These are phyloP conservation scores for Coracias cyanogaster DNA, from an alignment of 2,797 vertebrate genomes.

Conservation along the genomic window DNA sequence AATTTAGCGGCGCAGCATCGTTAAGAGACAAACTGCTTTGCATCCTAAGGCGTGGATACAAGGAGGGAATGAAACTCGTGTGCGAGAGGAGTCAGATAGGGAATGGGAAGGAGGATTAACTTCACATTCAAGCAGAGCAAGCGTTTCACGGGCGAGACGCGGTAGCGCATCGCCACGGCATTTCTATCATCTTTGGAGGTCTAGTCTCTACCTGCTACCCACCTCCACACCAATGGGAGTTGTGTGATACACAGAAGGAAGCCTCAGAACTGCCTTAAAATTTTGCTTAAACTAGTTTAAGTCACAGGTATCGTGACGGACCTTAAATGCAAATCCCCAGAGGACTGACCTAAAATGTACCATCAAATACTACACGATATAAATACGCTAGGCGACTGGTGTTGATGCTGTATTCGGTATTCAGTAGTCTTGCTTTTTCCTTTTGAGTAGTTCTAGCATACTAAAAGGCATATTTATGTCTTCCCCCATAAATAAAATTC, in stretches of 20 bases:
- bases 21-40: not conserved
- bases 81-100: not conserved
- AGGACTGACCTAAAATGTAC: not conserved
- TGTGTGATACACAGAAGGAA: not conserved
- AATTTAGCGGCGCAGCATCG: conserved; percentile 15
- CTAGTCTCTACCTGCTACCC: conserved; percentile 17
- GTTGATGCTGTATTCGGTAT: not conserved
- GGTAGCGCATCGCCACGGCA: not conserved
- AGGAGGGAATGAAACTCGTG: not conserved
- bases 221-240: not conserved
- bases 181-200: conserved; percentile 11
- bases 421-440: conserved; percentile 38
- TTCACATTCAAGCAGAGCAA: not conserved
- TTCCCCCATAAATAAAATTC: conserved; percentile 50
- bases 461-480: conserved; percentile 7
- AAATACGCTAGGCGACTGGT: not conserved
- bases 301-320: not conserved
- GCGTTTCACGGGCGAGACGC: not conserved
- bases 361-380: not conserved
- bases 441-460: conserved; percentile 30
- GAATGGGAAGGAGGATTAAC: not conserved
- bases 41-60: not conserved
- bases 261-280: conserved; percentile 8
- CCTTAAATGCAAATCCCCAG: conserved; percentile 43
- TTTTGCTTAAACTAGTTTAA: not conserved